phyloP scores from a whole-genome alignment of 1,140 invertebrate genomes.

The Brachionus manjavacas region DNA sequence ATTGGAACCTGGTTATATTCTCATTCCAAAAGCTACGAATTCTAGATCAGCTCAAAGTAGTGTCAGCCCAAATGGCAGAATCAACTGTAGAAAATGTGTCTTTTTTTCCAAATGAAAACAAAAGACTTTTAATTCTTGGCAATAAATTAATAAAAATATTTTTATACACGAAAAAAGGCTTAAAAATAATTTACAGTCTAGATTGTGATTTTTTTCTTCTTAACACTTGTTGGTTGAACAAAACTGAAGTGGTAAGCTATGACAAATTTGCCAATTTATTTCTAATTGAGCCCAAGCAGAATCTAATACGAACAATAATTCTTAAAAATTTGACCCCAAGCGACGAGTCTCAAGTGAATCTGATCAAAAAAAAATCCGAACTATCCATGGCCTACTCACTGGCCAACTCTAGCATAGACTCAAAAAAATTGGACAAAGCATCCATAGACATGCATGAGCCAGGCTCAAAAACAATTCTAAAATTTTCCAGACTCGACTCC shows the following conservation, averaged over 20 bases:
- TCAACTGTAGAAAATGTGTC: background rate
- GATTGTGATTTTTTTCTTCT: slow-evolving; percentile 14
- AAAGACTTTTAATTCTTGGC: background rate
- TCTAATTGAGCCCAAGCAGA: slow-evolving; percentile 26
- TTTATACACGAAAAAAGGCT: slow-evolving; percentile 26
- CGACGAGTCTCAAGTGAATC: background rate
- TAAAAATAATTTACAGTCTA: background rate
- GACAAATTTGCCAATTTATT: slow-evolving; percentile 15
- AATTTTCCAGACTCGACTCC: background rate
- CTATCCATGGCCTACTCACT: background rate
- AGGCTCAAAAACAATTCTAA: background rate
- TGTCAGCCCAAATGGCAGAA: background rate
- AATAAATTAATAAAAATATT: slow-evolving; percentile 25
- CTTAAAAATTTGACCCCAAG: background rate
- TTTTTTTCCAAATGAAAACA: slow-evolving; percentile 17
- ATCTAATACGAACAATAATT: background rate
- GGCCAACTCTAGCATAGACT: background rate
- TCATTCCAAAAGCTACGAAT: background rate
- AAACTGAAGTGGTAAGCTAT: background rate
- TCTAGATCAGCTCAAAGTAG: background rate
- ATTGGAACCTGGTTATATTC: background rate
- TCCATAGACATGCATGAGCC: background rate
- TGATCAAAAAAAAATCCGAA: background rate
- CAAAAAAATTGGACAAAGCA: background rate
- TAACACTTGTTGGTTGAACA: background rate